Conservation (phyloP, 2,797 vertebrate genomes). For the Molossus alvarezi region DNA sequence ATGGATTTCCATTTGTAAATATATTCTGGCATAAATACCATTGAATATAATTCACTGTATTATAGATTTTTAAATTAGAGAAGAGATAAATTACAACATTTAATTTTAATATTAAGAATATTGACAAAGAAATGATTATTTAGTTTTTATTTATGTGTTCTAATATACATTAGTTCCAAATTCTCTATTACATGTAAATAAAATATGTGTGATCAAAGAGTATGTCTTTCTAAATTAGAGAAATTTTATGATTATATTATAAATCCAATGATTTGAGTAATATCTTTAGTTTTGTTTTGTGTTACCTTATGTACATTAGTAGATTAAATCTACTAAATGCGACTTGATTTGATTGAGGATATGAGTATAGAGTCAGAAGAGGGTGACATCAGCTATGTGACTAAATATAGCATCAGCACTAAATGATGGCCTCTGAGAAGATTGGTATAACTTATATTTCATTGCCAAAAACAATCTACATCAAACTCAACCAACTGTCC, state of each 20-base stretch:
- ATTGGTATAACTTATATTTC: background rate
- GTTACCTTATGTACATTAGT: background rate
- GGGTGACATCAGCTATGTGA: background rate
- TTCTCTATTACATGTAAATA: slow-evolving; percentile 13
- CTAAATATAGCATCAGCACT: background rate
- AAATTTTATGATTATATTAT: background rate
- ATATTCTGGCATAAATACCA: slow-evolving; percentile 23
- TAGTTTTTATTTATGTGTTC: slow-evolving; percentile 46
- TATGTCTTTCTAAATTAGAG: slow-evolving; percentile 11
- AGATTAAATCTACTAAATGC: slow-evolving; percentile 31
- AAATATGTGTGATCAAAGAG: background rate
- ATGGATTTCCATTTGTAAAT: slow-evolving; percentile 33
- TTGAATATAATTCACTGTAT: slow-evolving; percentile 46
- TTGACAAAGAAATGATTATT: background rate
- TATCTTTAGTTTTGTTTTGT: background rate
- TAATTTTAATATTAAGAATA: slow-evolving; percentile 62
- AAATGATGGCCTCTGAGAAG: background rate
- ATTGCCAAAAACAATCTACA: background rate
- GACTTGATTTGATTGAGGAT: background rate
- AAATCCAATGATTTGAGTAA: background rate
- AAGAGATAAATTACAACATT: background rate
- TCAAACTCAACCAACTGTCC: background rate
- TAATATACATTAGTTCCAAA: background rate
- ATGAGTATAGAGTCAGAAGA: background rate
- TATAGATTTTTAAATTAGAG: slow-evolving; percentile 17